Percentiles rank a stretch among this genome's conserved stretches.
Evolutionary conservation across 2,113 vertebrate genomes (phyloP).

Genomic region (Sarotherodon lohbergeri): DNA sequence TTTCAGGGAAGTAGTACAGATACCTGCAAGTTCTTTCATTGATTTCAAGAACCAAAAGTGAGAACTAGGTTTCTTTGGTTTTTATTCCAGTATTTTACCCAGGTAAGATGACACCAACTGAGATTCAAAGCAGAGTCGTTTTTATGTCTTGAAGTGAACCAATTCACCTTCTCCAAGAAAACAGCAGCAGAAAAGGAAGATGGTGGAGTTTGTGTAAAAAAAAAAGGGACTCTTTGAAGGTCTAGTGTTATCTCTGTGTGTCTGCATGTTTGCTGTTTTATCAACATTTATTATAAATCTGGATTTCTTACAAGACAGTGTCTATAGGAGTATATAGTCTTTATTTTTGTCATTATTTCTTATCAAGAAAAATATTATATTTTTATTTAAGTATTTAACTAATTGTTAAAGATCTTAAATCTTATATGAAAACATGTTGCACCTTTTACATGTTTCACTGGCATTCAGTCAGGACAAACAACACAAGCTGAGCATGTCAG

Average conservation of each 20-base stretch:
- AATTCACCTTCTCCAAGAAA: neutral
- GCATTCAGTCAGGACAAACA: neutral
- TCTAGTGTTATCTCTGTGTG: neutral
- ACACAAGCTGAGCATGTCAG: fast-evolving
- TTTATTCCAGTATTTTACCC: neutral
- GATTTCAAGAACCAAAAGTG: neutral
- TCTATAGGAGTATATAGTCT: neutral
- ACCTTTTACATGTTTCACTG: neutral
- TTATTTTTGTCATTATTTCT: neutral
- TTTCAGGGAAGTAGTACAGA: neutral
- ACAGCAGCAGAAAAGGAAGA: neutral
- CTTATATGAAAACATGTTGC: fast-evolving
- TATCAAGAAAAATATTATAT: neutral
- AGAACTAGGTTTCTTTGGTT: neutral
- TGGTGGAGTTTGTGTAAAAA: neutral
- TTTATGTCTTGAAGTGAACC: neutral
- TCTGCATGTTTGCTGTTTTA: neutral
- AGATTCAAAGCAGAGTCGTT: neutral
- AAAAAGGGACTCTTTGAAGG: neutral
- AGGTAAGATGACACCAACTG: neutral
- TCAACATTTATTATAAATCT: neutral
- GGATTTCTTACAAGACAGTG: neutral
- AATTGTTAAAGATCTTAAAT: neutral
- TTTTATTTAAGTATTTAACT: neutral
- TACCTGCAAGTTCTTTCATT: neutral